Conservation (phyloP, 2,888 invertebrate genomes). For the Cephalotes varians region DNA sequence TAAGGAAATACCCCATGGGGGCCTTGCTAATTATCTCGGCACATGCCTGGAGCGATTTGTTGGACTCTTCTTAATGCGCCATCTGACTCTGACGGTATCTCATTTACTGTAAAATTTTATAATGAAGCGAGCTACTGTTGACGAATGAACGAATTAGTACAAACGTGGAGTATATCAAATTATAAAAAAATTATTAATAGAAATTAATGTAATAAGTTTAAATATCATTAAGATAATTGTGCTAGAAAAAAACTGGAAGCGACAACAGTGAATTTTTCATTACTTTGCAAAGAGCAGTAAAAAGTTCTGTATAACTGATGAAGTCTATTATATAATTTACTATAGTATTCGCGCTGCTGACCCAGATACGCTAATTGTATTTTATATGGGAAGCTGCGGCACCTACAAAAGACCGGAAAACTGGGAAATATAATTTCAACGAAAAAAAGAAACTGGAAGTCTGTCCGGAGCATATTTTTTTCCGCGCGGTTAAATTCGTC, state of each 20-base stretch:
- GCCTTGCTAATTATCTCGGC: constrained; percentile 70
- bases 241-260: not conserved
- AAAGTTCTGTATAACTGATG: constrained; percentile 1
- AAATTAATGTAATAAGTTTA: not conserved
- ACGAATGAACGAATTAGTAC: not conserved
- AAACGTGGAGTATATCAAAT: not conserved
- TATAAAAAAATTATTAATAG: not conserved
- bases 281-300: not conserved
- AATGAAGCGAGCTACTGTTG: not conserved
- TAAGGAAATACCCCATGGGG: constrained; percentile 52
- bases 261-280: not conserved
- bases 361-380: constrained; percentile 39
- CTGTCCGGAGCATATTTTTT: constrained; percentile 13
- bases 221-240: not conserved
- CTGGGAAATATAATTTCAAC: constrained; percentile 15
- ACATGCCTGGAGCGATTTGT: constrained; percentile 62
- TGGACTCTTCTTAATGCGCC: constrained; percentile 60
- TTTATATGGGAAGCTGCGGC: constrained; percentile 20
- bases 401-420: not conserved
- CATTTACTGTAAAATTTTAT: constrained; percentile 10
- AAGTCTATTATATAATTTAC: constrained; percentile 33
- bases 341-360: constrained; percentile 17
- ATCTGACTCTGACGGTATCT: constrained; percentile 53
- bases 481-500: constrained; percentile 14
- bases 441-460: not conserved